Percentiles rank a stretch among this genome's conserved stretches.
Conservation (phyloP, 2,113 vertebrate genomes). For the Nothocercus nigrocapillus region DNA sequence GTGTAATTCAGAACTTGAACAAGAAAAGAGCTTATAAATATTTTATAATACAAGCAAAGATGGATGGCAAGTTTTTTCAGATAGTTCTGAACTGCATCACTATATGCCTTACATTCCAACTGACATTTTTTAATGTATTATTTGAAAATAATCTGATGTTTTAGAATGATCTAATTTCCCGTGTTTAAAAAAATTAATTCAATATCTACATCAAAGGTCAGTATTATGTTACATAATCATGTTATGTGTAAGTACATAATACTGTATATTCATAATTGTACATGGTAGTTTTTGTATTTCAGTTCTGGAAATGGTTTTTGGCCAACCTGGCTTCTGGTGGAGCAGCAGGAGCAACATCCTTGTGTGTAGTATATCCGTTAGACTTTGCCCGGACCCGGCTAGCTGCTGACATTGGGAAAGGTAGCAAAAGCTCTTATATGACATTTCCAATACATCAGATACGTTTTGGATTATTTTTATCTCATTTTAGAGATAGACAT, state of each 20-base stretch:
- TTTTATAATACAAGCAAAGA: neutral
- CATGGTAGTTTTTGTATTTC: neutral
- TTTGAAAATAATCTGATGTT: neutral
- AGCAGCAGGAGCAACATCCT: constrained; percentile 70
- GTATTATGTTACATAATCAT: neutral
- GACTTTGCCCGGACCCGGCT: constrained; percentile 66
- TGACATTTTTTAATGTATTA: neutral
- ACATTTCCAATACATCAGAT: neutral
- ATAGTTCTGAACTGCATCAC: neutral
- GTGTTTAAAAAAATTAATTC: neutral
- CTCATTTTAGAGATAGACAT: neutral
- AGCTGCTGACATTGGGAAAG: constrained; percentile 67
- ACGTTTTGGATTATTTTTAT: neutral
- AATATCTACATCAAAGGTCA: neutral
- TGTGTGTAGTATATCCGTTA: constrained; percentile 63
- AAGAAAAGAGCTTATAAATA: neutral
- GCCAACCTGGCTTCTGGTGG: constrained; percentile 69
- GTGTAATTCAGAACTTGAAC: neutral
- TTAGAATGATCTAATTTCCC: neutral
- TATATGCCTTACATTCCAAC: neutral
- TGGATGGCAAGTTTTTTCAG: neutral
- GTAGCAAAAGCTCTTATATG: constrained; percentile 11
- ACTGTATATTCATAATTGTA: neutral
- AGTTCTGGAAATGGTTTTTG: constrained; percentile 70
- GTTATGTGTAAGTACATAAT: neutral